These are phyloP conservation scores for Ooceraea biroi DNA, from an alignment of 1,140 invertebrate species.

Conservation along the genomic window DNA sequence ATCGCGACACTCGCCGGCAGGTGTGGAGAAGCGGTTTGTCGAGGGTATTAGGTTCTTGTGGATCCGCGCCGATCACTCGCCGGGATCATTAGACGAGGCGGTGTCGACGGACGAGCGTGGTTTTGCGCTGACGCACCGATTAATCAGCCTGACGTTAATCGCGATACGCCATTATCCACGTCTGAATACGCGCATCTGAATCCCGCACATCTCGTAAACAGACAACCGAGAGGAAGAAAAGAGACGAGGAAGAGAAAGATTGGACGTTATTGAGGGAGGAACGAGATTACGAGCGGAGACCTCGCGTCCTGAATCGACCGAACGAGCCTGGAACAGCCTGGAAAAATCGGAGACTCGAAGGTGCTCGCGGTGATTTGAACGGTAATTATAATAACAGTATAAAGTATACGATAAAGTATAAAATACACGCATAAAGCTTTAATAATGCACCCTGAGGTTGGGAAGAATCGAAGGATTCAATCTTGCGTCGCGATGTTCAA, in stretches of 20 bases:
- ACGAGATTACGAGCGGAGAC: constrained; percentile 9
- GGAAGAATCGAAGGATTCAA: too few species aligned
- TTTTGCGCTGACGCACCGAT: constrained; percentile 35
- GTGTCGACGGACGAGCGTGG: constrained; percentile 36
- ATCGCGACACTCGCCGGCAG: constrained; percentile 35
- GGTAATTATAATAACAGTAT: background rate
- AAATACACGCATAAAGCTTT: too few species aligned
- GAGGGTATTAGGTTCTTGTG: constrained; percentile 26
- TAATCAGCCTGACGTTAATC: constrained; percentile 58
- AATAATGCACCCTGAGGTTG: too few species aligned
- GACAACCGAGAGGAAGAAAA: too few species aligned
- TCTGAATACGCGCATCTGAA: constrained; percentile 11
- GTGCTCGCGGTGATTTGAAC: background rate
- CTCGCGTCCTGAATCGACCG: background rate
- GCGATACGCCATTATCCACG: constrained; percentile 4
- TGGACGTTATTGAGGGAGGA: background rate
- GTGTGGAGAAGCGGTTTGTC: constrained; percentile 22
- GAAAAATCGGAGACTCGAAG: constrained; percentile 19
- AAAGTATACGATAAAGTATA: too few species aligned
- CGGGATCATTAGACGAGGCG: constrained; percentile 35
- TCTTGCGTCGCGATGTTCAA: too few species aligned
- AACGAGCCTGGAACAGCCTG: constrained; percentile 11
- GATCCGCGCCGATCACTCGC: background rate
- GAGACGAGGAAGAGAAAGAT: background rate
- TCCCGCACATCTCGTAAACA: too few species aligned